Conservation (phyloP, 53 echinoderm and acorn worm species). For the Echinarachnius parma region DNA sequence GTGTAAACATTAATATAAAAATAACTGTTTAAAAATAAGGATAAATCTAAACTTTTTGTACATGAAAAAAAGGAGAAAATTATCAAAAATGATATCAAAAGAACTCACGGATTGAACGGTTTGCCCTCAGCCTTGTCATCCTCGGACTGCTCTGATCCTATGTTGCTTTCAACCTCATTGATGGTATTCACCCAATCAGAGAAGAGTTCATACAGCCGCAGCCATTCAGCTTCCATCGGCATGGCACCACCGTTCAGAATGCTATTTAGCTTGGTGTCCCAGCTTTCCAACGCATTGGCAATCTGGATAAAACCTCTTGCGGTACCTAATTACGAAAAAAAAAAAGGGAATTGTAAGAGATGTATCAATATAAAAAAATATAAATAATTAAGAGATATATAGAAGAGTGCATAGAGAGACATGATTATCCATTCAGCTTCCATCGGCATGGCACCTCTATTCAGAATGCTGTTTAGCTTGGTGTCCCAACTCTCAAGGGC, state of each 20-base stretch:
- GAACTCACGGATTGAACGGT: constrained; percentile 66
- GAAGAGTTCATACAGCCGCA: constrained; percentile 87
- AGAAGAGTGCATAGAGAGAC: too few species aligned
- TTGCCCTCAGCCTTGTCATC: constrained; percentile 68
- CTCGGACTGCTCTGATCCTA: constrained; percentile 83
- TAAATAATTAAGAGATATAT: too few species aligned
- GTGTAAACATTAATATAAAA: too few species aligned
- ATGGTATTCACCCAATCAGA: constrained; percentile 77
- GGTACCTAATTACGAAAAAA: too few species aligned
- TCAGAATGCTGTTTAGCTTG: constrained; percentile 78
- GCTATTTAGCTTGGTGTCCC: constrained; percentile 96
- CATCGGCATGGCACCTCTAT: constrained; percentile 78
- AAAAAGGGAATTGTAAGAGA: too few species aligned
- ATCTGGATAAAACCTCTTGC: constrained; percentile 92
- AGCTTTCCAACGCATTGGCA: constrained; percentile 80
- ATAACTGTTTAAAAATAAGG: too few species aligned
- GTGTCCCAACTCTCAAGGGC: constrained; percentile 93
- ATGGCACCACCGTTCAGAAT: constrained; percentile 91
- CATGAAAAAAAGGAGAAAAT: not conserved
- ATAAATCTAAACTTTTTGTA: too few species aligned
- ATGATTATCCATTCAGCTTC: constrained; percentile 87
- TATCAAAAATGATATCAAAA: not conserved
- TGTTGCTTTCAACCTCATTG: constrained; percentile 54
- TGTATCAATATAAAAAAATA: too few species aligned
- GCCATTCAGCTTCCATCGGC: constrained; percentile 92